Base-by-base conservation (phyloP, 2,888 invertebrate species). In the Amblyjoppa proteus region DNA sequence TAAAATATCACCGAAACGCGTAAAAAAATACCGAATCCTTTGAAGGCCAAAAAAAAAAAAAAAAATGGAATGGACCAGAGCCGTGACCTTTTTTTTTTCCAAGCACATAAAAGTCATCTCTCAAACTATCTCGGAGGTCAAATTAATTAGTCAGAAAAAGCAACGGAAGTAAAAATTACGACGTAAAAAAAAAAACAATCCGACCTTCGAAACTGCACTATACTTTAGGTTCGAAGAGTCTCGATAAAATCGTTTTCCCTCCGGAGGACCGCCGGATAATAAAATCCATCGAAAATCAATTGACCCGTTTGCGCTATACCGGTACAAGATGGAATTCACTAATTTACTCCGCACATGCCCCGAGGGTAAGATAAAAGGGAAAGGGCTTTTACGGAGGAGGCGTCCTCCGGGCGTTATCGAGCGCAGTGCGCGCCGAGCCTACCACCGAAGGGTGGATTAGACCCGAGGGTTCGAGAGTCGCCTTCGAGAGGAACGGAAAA, bases 361-460 rank as follows among this genome's bases (percentile, higher is more conserved):
- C 66, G 76, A 68, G 51, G 61, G 45, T 25, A 34, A 13, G 9
- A 31, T 31, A 13, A 13, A 58, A 56, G 38, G 25, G 20, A 68
- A 45, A 45, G 70, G 78, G 56, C 31, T 45, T n/a, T 41, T 28
- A 71, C 38, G 34, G 3, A 9, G 16, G 28, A 68, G 74, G 68
- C 41, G 71, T 56, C 80, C 28, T 41, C 28, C 34, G 31, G 25
- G 61, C 61, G 45, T 74, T 66, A 71, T 61, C 49, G 28, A 31
- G 25, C 28, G 13, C 53, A 56, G 11, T 28, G 34, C 74, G 66
- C 45, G 73, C 45, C 16, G 45, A 28, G 13, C 13, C 28, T 28
- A 66, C 56, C 73, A 20, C 73, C 61, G 16, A 45, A 68, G 68
- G 74, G 80, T 74, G 74, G 41, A 74, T 81, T 68, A 13, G 31